Evolutionary conservation across 64 coral and sea anemone species (phyloP).

Genomic region (Pocillopora verrucosa): DNA sequence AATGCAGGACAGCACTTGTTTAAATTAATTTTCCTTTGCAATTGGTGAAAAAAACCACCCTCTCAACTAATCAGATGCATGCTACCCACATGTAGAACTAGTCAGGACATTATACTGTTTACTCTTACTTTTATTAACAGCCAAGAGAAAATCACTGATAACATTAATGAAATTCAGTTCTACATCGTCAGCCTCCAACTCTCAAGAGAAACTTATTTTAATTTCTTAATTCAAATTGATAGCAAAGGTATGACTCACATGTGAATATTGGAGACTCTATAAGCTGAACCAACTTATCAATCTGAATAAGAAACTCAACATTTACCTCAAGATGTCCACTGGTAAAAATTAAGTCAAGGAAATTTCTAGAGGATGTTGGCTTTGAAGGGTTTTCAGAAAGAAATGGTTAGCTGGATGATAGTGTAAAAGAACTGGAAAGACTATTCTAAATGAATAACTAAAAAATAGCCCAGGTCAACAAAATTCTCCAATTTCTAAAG

Average conservation of each 20-base stretch:
- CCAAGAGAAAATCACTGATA: neutral
- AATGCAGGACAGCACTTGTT: too few species aligned
- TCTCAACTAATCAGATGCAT: too few species aligned
- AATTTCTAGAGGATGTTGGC: neutral
- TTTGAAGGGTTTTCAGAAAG: neutral
- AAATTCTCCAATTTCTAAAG: too few species aligned
- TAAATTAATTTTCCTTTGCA: too few species aligned
- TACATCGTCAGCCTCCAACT: neutral
- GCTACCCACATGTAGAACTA: too few species aligned
- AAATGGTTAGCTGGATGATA: too few species aligned
- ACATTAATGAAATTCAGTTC: neutral
- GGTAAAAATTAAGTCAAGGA: constrained; percentile 12
- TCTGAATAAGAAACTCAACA: constrained; percentile 98
- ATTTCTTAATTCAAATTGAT: neutral
- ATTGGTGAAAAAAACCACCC: too few species aligned
- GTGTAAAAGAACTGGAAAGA: too few species aligned
- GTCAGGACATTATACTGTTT: too few species aligned
- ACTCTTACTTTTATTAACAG: neutral
- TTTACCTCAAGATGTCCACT: constrained; percentile 98
- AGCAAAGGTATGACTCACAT: constrained; percentile 67
- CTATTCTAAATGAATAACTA: too few species aligned
- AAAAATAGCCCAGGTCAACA: too few species aligned
- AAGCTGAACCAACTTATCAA: constrained; percentile 95
- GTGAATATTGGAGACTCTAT: constrained; percentile 99
- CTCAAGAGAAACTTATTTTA: neutral